Evolutionary conservation across 2,888 invertebrate species (phyloP), one percentile per base, ranked within the genome.

Genomic region (Nomada ruficornis): DNA sequence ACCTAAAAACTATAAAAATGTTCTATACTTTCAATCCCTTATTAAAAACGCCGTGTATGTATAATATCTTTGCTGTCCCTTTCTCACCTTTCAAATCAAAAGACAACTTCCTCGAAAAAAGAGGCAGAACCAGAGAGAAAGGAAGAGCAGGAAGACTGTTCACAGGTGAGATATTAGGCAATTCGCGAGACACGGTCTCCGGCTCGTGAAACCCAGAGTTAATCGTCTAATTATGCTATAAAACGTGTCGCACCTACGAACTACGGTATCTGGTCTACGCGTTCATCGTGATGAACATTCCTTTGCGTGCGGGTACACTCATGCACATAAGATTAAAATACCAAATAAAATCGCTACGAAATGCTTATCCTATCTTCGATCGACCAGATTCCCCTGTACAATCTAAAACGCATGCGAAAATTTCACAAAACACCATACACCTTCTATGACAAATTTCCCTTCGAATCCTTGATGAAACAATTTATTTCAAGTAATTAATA

Each of bases 301-400:
- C 42, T 29, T 29, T 15, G 47, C 74, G 73, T 83, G 83, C 81
- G 64, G 78, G 83, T 77, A 84, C 78, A 78, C 59, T 26, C 4
- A 47, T 47, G 47, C 47, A 47, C n/a, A 62, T 54, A 62, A 67
- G 18, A 59, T 59, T 20, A 7, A 68, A 64, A 47, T 60, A 23
- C 11, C 15, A 26, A 83, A 75, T 18, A 55, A 74, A 77, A 69
- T 59, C 47, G n/a, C 55, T 50, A 65, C 2, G 18, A 52, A 23
- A n/a, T 20, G 50, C 13, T 29, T 57, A 52, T 13, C 29, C 0
- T n/a, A n/a, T 13, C 18, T 42, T 10, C 73, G 50, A 64, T 42
- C 10, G 42, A 57, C 20, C 11, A 60, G 23, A 75, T 60, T 63
- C 36, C 23, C 20, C 54, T n/a, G n/a, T 52, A n/a, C n/a, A n/a